phyloP scores from a whole-genome alignment of 2,888 invertebrate genomes.

The Gortyna flavago region DNA sequence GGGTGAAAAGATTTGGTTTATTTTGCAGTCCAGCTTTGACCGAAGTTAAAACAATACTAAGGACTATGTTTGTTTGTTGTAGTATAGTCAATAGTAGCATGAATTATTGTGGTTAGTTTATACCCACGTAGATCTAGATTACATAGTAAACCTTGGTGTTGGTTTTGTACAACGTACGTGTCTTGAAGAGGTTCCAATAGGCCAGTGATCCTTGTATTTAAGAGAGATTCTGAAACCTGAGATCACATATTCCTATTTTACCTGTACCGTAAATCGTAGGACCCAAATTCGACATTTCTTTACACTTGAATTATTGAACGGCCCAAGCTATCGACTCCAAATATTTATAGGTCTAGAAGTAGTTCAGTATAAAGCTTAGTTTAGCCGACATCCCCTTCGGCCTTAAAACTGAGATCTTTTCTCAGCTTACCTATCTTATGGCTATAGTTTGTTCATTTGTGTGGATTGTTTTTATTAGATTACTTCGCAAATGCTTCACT shows the following conservation, averaged over 20 bases:
- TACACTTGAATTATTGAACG: conserved; percentile 55
- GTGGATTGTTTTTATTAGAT: conserved; percentile 18
- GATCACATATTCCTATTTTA: conserved; percentile 29
- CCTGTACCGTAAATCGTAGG: conserved; percentile 21
- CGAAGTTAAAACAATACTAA: background rate
- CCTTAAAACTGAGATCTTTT: conserved; percentile 37
- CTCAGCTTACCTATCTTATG: conserved; percentile 24
- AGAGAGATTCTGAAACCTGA: conserved; percentile 11
- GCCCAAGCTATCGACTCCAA: conserved; percentile 50
- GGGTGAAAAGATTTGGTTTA: too few relatives aligned
- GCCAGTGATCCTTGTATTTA: conserved; percentile 19
- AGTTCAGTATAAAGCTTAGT: conserved; percentile 40
- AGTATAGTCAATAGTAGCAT: conserved; percentile 19
- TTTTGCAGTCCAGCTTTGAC: background rate
- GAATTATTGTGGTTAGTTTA: background rate
- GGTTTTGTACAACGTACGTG: background rate
- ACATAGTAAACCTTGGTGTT: background rate
- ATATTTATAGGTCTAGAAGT: conserved; percentile 44
- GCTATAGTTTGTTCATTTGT: conserved; percentile 14
- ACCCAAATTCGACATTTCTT: conserved; percentile 44
- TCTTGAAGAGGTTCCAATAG: conserved; percentile 7
- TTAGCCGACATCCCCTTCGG: conserved; percentile 22
- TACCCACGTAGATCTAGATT: background rate
- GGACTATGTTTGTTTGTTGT: background rate
- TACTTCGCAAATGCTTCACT: conserved; percentile 28